These are phyloP conservation scores for Australoheros facetus DNA, from an alignment of 2,797 vertebrate species.

Conservation along the genomic window DNA sequence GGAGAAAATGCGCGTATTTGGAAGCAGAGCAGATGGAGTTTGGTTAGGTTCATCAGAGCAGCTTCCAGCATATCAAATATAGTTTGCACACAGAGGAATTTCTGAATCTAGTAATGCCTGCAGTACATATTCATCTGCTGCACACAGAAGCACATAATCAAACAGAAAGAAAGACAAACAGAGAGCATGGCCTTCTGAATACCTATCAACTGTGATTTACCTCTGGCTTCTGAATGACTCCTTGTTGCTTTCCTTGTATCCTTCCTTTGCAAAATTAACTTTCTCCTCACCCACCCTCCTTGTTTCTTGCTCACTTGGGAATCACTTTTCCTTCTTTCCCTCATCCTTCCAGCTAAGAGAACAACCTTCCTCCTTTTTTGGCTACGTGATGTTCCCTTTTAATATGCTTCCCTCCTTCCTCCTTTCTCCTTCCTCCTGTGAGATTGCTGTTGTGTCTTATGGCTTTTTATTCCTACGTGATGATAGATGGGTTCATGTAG, in stretches of 20 bases:
- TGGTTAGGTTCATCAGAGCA: slow-evolving; percentile 60
- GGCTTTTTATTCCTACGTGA: slow-evolving; percentile 99
- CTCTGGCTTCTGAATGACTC: slow-evolving; percentile 50
- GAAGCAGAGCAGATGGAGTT: slow-evolving; percentile 67
- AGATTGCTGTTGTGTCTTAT: slow-evolving; percentile 97
- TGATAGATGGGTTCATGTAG: slow-evolving; percentile 99
- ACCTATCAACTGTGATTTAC: slow-evolving; percentile 43
- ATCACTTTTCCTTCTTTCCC: slow-evolving; percentile 17
- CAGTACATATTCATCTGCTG: slow-evolving; percentile 61
- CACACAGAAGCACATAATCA: slow-evolving; percentile 51
- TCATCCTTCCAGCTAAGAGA: slow-evolving; percentile 30
- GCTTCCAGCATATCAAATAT: slow-evolving; percentile 64
- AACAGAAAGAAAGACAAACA: slow-evolving; percentile 56
- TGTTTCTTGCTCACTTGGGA: background rate
- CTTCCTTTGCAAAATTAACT: slow-evolving; percentile 28
- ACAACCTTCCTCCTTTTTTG: slow-evolving; percentile 28
- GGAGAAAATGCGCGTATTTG: slow-evolving; percentile 35
- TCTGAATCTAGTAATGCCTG: slow-evolving; percentile 31
- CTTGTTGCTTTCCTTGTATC: slow-evolving; percentile 42
- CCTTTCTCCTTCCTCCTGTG: slow-evolving; percentile 59
- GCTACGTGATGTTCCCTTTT: slow-evolving; percentile 42
- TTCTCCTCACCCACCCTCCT: slow-evolving; percentile 19
- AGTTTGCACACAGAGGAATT: slow-evolving; percentile 63
- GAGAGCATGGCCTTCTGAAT: slow-evolving; percentile 33
- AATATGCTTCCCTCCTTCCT: slow-evolving; percentile 41